Conservation (phyloP, 2,113 vertebrate species). For the Tichodroma muraria region DNA sequence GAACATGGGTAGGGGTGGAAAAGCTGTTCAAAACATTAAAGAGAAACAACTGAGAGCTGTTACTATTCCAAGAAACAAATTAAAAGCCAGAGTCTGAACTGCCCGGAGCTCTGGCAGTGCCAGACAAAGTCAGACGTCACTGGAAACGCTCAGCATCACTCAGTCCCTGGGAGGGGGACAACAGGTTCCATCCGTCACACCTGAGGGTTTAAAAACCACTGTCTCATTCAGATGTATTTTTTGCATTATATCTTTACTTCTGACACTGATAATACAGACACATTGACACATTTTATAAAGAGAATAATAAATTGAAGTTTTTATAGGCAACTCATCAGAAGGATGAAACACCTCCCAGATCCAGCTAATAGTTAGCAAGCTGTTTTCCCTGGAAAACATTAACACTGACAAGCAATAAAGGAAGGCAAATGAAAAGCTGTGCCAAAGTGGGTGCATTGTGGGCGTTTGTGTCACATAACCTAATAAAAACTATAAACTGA, state of each 20-base stretch:
- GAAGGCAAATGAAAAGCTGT: not conserved
- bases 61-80: slow-evolving; percentile 43
- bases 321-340: not conserved
- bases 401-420: not conserved
- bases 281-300: not conserved
- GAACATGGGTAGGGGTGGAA: slow-evolving; percentile 5
- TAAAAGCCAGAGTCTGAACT: not conserved
- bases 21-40: slow-evolving; percentile 47
- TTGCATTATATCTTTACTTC: not conserved
- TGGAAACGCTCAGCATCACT: not conserved
- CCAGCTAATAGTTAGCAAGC: not conserved
- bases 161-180: not conserved
- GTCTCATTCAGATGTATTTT: not conserved
- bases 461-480: not conserved
- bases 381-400: not conserved
- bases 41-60: slow-evolving; percentile 40
- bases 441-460: not conserved
- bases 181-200: not conserved
- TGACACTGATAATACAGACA: not conserved
- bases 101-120: not conserved
- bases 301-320: not conserved
- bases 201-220: not conserved
- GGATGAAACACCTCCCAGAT: not conserved
- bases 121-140: slow-evolving; percentile 8
- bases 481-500: not conserved